phyloP scores from a whole-genome alignment of 2,888 invertebrate genomes.

The Proisotoma minuta region DNA sequence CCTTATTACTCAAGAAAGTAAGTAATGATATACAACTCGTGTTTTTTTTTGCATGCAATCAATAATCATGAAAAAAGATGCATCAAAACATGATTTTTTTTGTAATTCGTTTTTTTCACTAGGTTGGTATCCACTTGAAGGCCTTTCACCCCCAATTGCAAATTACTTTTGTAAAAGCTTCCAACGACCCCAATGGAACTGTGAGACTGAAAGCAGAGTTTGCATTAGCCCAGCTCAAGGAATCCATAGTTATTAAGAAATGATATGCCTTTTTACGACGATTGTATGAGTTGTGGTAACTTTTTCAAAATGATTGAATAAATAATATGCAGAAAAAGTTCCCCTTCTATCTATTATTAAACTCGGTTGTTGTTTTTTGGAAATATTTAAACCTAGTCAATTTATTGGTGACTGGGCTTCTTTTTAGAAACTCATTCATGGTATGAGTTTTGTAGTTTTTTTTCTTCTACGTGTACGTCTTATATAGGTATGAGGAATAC shows the following conservation, averaged over 20 bases:
- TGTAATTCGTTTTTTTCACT: conserved; percentile 40
- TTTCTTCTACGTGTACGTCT: too few relatives aligned
- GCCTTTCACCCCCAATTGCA: conserved; percentile 98
- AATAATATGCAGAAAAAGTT: not conserved
- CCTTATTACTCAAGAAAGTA: conserved; percentile 84
- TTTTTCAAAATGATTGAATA: not conserved
- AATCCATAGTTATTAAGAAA: too few relatives aligned
- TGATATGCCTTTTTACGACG: too few relatives aligned
- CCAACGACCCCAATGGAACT: conserved; percentile 79
- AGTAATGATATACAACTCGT: too few relatives aligned
- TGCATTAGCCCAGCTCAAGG: conserved; percentile 81
- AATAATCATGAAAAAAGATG: too few relatives aligned
- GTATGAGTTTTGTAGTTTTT: too few relatives aligned
- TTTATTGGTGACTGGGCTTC: conserved; percentile 19
- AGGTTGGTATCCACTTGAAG: conserved; percentile 91
- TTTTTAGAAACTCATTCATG: too few relatives aligned
- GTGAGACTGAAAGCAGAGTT: conserved; percentile 84
- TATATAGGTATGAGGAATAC: too few relatives aligned
- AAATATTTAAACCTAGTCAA: conserved; percentile 16
- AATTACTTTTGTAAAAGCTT: conserved; percentile 93
- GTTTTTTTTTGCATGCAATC: too few relatives aligned
- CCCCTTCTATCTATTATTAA: not conserved
- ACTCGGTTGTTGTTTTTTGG: too few relatives aligned
- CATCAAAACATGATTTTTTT: not conserved
- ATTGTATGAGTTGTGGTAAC: not conserved